Base-by-base conservation (phyloP, 1,140 invertebrate genomes). In the Tetragonula clypearis region DNA sequence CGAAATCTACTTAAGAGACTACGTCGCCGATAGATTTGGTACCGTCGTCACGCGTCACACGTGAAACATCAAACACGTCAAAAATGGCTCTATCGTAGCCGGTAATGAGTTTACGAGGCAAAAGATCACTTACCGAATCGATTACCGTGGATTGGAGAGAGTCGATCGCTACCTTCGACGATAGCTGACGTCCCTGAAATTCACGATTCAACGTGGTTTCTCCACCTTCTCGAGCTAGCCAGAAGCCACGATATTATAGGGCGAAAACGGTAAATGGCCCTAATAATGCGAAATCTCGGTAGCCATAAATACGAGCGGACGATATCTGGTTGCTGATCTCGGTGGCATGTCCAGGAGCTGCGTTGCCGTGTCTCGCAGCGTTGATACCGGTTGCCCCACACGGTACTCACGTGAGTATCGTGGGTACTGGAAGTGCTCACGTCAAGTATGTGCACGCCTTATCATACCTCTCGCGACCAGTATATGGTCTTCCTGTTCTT, bases 261-360 rank as follows among this genome's bases (percentile, higher is more conserved):
- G 88, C 88, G 87, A 92, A 94, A 92, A 93, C 90, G 87, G 91
- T 93, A 93, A 94, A 94, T 92, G 91, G 90, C 93, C 89, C 91
- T 94, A 94, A 94, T 94, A 94, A 94, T 93, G 93, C 91, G 89
- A 94, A 94, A 94, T 94, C 94, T 94, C 83, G 88, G 81, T 84
- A 87, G 90, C 89, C 92, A 94, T 94, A 94, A 94, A 94, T 94
- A 94, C 89, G 92, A 93, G 90, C 82, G 80, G 77, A 89, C 90
- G 89, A 91, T 94, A 94, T 94, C 92, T 82, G 53, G 73, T 58
- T 58, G 72, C 79, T 85, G 87, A 94, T 94, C 92, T 93, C 88
- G 91, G 92, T 94, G 91, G 94, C 94, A 94, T 94, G 94, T 94
- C 93, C 92, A 92, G 88, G 90, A 92, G 90, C 85, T 92, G 92